Percentiles rank a stretch among this genome's conserved stretches.
Conservation (phyloP, 2,888 invertebrate species). For the Oeneis ivallda region DNA sequence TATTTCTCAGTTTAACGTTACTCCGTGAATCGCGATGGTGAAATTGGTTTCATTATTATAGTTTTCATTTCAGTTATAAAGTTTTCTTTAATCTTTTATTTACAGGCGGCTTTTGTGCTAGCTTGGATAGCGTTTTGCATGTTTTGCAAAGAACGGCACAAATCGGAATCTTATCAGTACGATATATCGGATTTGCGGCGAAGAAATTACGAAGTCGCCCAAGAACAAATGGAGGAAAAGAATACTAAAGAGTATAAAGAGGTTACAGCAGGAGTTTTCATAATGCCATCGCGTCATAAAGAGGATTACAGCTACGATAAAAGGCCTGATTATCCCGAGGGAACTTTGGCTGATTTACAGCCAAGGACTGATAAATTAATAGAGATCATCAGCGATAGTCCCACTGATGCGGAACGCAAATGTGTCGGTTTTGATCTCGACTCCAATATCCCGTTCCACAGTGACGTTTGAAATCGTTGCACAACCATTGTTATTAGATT, state of each 20-base stretch:
- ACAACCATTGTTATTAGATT: constrained; percentile 30
- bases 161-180: constrained; percentile 61
- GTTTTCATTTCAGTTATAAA: too few relatives aligned
- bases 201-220: constrained; percentile 53
- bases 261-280: constrained; percentile 60
- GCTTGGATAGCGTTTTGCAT: constrained; percentile 72
- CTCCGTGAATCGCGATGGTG: not conserved
- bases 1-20: not conserved
- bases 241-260: constrained; percentile 47
- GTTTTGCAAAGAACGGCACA: constrained; percentile 70
- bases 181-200: constrained; percentile 61
- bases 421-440: constrained; percentile 65
- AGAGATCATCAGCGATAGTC: constrained; percentile 57
- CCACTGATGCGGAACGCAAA: constrained; percentile 49
- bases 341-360: constrained; percentile 53
- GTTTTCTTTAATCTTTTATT: not conserved
- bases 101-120: constrained; percentile 64
- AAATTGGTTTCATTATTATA: too few relatives aligned
- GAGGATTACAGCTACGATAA: constrained; percentile 57
- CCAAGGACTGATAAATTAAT: constrained; percentile 60
- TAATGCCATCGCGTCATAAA: constrained; percentile 63
- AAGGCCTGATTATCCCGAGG: constrained; percentile 73
- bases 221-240: constrained; percentile 48
- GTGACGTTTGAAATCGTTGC: constrained; percentile 50
- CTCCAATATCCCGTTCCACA: constrained; percentile 52